Evolutionary conservation across 2,797 vertebrate species (phyloP), one percentile per base, ranked within the genome.

Genomic region (Epinephelus awoara): DNA sequence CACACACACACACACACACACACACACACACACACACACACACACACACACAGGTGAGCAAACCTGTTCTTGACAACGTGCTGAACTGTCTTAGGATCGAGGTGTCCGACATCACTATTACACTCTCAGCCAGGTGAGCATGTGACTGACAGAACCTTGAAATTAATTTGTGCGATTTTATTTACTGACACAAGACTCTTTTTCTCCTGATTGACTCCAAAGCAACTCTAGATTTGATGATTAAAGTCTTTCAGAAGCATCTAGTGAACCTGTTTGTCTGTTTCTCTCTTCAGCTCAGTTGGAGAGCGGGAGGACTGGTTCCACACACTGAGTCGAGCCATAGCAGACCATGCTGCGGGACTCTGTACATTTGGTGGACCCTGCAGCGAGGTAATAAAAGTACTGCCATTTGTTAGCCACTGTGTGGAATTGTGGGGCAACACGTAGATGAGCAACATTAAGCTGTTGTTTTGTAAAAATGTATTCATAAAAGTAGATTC

Each of bases 221-320:
- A 25, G 42, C 10, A 5, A 49, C 17, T 67, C 15, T 13, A 14
- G 18, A 27, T 42, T 11, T 34, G 1, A 7, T 7, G 34, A 2
- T 8, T 49, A 23, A 65, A 49, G 9, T 3, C 23, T 49, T 54
- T 68, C 21, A 25, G 1, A 7, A 15, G 8, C 4, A 23, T 15
- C 13, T 23, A 12, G 11, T 62, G 29, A 54, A 8, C 58, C n/a
- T 44, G 38, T 59, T 8, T 76, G 11, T 77, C 11, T 76, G 8
- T 74, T 42, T 89, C 50, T 75, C 2, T 85, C 52, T n/a, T 25
- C 92, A 99, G 98, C 87, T 99, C 98, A 42, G 96, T 96, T 11
- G 96, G 93, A 0, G 98, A 99, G 88, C 94, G 98, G 59, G 98
- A 99, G 34, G 98, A 99, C 89, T 99, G 98, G 98, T 98, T 97